Base-by-base conservation (phyloP, 2,888 invertebrate species). In the Callyntrura sp. region DNA sequence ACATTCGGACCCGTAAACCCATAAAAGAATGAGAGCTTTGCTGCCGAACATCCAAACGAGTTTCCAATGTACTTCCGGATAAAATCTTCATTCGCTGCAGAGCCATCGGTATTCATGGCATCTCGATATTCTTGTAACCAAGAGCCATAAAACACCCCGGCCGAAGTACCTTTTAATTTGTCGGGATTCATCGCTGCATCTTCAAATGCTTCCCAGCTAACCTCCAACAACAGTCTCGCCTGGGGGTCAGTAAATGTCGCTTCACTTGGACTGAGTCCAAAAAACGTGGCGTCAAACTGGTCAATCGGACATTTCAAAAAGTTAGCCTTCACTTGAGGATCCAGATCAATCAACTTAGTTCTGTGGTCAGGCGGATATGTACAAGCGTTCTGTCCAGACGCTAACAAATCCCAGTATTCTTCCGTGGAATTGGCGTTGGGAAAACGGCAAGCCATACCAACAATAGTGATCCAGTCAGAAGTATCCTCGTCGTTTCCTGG, bases 1-100 rank as follows among this genome's bases (percentile, higher is more conserved):
- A 92, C 17, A 60, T 84, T 90, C 1, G 91, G 90, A 17, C 92
- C 92, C 8, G 81, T 90, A 17, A 86, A 48, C 0, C 79, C 79
- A 62, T 73, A 86, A n/a, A 78, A 79, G 23, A 68, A 68, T 0
- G 65, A 62, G 4, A 86, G 48, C 55, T 73, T 86, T 68, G 86
- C 86, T 23, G 86, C 86, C 0, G 51, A 17, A 14, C 78, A 57
- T 20, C 79, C 86, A 68, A 79, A 68, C 0, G 51, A 23, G 35
- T 86, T 86, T 9, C 79, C 48, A 17, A 86, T 23, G n/a, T 78
- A 79, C 51, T 65, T 65, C 8, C 79, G 48, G 11, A 86, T 25
- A 12, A 51, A 65, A 35, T 86, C 79, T n/a, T 51, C 60, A n/a
- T 5, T 65, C 5, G 55, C 35, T 0, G 62, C 17, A 1, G 78